Percentiles rank a stretch among this genome's conserved stretches.
Conservation (phyloP, 2,113 vertebrate species). For the Atractosteus spatula region DNA sequence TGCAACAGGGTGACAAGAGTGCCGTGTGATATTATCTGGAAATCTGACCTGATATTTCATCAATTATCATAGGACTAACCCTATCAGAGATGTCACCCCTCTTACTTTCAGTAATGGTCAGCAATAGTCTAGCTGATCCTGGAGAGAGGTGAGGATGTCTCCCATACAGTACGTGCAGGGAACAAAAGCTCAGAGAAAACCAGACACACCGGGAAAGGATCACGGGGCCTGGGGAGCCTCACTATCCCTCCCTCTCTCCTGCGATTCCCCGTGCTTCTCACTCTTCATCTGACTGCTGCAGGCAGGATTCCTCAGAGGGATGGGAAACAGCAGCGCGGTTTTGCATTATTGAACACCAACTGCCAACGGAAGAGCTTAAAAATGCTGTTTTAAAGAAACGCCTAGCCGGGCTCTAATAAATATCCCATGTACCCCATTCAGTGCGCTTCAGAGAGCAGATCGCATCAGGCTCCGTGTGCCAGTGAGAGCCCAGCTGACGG, state of each 20-base stretch:
- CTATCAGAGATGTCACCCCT: slow-evolving; percentile 13
- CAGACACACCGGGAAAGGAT: too few relatives aligned
- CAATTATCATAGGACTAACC: slow-evolving; percentile 51
- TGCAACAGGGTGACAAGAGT: slow-evolving; percentile 32
- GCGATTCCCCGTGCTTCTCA: neutral
- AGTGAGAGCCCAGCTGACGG: too few relatives aligned
- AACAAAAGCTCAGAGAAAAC: too few relatives aligned
- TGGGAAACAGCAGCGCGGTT: slow-evolving; percentile 45
- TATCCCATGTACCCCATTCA: slow-evolving; percentile 9
- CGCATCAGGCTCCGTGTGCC: too few relatives aligned
- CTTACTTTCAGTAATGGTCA: neutral
- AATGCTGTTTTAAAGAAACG: slow-evolving; percentile 25
- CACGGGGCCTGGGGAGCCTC: neutral
- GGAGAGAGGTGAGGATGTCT: too few relatives aligned
- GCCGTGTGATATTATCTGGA: slow-evolving; percentile 45
- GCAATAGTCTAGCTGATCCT: too few relatives aligned
- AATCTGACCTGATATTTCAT: slow-evolving; percentile 55
- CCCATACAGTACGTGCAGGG: too few relatives aligned
- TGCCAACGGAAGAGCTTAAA: slow-evolving; percentile 27
- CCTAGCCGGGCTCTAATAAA: neutral
- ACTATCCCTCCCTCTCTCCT: neutral
- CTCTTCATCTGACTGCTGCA: slow-evolving; percentile 60
- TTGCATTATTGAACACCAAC: slow-evolving; percentile 64
- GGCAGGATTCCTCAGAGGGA: slow-evolving; percentile 46
- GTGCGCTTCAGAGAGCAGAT: neutral